Evolutionary conservation across 2,888 invertebrate genomes (phyloP).

Genomic region (Netelia melanura): DNA sequence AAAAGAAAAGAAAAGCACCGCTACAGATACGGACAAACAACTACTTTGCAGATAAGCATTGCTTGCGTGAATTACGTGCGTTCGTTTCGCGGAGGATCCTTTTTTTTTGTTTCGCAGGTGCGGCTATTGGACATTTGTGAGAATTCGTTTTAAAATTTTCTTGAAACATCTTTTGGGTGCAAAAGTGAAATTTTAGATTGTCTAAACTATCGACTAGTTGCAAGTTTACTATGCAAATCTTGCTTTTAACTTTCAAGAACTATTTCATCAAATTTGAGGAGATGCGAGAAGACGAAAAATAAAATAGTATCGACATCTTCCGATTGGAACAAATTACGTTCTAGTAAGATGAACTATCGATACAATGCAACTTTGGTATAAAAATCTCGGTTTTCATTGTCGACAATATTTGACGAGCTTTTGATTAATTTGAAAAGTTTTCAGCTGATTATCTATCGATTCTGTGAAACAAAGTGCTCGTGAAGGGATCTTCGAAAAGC

Average conservation of each 20-base stretch:
- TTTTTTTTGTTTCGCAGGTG: background rate
- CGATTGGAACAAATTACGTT: background rate
- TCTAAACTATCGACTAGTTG: background rate
- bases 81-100: constrained; percentile 38
- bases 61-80: constrained; percentile 63
- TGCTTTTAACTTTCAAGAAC: background rate
- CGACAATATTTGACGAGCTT: too few species aligned
- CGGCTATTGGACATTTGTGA: background rate
- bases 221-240: background rate
- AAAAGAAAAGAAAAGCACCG: constrained; percentile 82
- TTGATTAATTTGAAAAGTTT: too few species aligned
- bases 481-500: too few species aligned
- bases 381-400: too few species aligned
- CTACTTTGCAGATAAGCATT: constrained; percentile 78
- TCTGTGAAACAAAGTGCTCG: too few species aligned
- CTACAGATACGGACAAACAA: constrained; percentile 83
- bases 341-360: background rate
- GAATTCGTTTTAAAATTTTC: background rate
- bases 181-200: background rate
- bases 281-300: background rate
- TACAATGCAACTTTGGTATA: too few species aligned
- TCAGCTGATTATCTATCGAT: too few species aligned
- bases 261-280: background rate
- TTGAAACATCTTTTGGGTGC: background rate
- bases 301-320: background rate